phyloP scores from a whole-genome alignment of 2,113 vertebrate genomes.

The Kryptolebias marmoratus region DNA sequence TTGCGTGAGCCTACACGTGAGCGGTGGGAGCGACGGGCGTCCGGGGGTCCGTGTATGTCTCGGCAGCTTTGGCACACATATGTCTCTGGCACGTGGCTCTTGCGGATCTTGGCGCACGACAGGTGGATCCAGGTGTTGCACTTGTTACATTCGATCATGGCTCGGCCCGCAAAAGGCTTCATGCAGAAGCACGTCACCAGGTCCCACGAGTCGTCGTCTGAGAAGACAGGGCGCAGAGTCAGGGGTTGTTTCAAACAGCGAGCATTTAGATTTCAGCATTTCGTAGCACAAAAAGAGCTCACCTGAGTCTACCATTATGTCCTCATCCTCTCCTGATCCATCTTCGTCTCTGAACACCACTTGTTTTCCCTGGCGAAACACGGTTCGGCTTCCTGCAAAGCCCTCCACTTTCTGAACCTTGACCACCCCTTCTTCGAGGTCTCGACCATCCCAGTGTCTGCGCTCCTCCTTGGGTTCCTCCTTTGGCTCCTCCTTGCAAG shows the following conservation, averaged over 20 bases:
- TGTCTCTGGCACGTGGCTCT: constrained; percentile 95
- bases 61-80: constrained; percentile 96
- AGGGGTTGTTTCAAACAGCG: constrained; percentile 1
- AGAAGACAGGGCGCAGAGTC: not conserved
- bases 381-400: constrained; percentile 86
- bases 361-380: constrained; percentile 97
- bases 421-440: constrained; percentile 72
- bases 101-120: constrained; percentile 97
- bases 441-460: constrained; percentile 60
- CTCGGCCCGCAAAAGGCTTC: constrained; percentile 95
- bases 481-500: constrained; percentile 73
- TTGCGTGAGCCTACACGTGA: constrained; percentile 91
- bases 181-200: constrained; percentile 98
- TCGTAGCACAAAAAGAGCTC: constrained; percentile 16
- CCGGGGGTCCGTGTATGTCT: constrained; percentile 85
- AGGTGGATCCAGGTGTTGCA: constrained; percentile 98
- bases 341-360: constrained; percentile 97
- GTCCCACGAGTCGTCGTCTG: constrained; percentile 98
- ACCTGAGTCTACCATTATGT: constrained; percentile 99
- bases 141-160: constrained; percentile 97
- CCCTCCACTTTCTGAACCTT: constrained; percentile 76
- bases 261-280: not conserved
- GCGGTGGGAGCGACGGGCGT: constrained; percentile 94
- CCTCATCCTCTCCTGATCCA: constrained; percentile 91
- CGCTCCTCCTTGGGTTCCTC: constrained; percentile 66